Evolutionary conservation across 2,797 vertebrate species (phyloP).

Genomic region (Sylvia borin): DNA sequence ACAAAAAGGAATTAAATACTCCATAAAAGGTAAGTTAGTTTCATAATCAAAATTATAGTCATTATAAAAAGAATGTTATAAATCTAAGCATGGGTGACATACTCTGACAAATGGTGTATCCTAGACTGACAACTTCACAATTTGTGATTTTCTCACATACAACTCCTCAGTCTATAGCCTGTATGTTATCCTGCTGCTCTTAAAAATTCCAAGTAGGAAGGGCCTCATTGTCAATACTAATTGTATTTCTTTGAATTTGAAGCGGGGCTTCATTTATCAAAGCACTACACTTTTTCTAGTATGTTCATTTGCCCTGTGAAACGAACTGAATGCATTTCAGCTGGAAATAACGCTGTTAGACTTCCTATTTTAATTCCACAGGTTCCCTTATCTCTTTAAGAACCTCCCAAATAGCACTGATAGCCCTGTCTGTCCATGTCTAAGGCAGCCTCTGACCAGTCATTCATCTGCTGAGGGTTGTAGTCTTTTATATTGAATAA

Average conservation of each 20-base stretch:
- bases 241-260: background rate
- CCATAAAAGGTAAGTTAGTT: constrained; percentile 22
- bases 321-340: background rate
- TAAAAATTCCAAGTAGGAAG: background rate
- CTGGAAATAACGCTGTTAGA: background rate
- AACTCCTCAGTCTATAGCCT: background rate
- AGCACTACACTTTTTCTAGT: background rate
- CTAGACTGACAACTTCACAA: background rate
- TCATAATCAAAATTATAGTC: constrained; percentile 22
- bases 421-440: background rate
- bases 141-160: background rate
- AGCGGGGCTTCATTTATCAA: background rate
- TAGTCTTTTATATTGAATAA: background rate
- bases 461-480: background rate
- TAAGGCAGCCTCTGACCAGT: background rate
- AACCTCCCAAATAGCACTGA: background rate
- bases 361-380: background rate
- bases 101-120: background rate
- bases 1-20: constrained; percentile 33
- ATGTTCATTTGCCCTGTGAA: constrained; percentile 8
- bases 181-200: background rate
- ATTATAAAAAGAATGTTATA: background rate
- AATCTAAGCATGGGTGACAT: background rate
- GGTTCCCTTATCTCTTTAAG: background rate
- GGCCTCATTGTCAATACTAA: background rate